Conservation (phyloP, 1,140 invertebrate species). For the Zaprionus davidi region DNA sequence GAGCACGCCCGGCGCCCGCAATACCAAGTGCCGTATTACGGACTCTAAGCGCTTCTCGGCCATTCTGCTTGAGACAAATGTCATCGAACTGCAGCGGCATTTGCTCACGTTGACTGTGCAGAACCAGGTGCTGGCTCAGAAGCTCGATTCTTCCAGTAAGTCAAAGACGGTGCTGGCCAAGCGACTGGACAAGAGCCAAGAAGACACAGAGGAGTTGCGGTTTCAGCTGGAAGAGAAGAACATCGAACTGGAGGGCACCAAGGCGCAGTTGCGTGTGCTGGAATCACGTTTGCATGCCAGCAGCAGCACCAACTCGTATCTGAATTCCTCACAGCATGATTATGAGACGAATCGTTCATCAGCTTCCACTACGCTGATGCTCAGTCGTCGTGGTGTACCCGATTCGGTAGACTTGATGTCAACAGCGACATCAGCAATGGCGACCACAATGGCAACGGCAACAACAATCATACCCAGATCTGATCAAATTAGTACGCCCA, state of each 20-base stretch:
- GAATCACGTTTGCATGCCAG: constrained; percentile 85
- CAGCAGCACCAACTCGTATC: constrained; percentile 68
- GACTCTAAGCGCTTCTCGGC: constrained; percentile 91
- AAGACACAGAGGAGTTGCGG: constrained; percentile 92
- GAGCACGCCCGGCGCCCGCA: constrained; percentile 84
- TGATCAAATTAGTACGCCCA: constrained; percentile 84
- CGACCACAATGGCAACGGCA: constrained; percentile 45
- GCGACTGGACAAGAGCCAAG: constrained; percentile 89
- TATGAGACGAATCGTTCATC: constrained; percentile 82
- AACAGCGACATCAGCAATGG: constrained; percentile 30
- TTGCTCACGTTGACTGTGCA: constrained; percentile 92
- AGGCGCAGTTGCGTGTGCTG: constrained; percentile 89
- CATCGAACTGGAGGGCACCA: constrained; percentile 92
- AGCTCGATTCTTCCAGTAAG: constrained; percentile 88
- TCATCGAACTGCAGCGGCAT: constrained; percentile 92
- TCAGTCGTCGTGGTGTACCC: constrained; percentile 68
- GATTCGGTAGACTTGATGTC: constrained; percentile 63
- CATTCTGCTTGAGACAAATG: constrained; percentile 92
- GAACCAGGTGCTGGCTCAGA: constrained; percentile 91
- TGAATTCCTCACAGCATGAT: constrained; percentile 77
- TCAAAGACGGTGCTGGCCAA: constrained; percentile 88
- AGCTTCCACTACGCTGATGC: constrained; percentile 79
- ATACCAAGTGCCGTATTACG: constrained; percentile 85
- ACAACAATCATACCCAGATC: constrained; percentile 38
- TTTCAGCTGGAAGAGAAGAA: constrained; percentile 93